Conservation (phyloP, 2,797 vertebrate genomes). For the Martes flavigula region DNA sequence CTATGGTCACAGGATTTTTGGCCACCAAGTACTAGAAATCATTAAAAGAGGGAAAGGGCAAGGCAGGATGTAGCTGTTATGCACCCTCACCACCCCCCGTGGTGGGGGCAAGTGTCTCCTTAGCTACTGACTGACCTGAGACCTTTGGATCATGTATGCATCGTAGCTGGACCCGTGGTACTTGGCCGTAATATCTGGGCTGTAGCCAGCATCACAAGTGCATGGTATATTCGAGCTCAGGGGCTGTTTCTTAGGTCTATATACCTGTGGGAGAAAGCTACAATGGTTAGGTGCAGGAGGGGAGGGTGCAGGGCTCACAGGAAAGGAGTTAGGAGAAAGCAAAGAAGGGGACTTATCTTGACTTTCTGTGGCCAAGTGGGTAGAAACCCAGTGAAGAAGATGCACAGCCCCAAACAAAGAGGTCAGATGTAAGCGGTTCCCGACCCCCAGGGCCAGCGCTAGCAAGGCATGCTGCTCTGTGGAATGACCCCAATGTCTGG, state of each 20-base stretch:
- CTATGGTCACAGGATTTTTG: background rate
- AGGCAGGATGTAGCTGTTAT: background rate
- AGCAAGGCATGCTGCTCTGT: slow-evolving; percentile 31
- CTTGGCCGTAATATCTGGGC: slow-evolving; percentile 79
- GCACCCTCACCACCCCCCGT: background rate
- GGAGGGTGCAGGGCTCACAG: slow-evolving; percentile 42
- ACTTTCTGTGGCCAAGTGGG: slow-evolving; percentile 54
- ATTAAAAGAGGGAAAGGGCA: slow-evolving; percentile 22
- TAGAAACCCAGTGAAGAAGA: slow-evolving; percentile 47
- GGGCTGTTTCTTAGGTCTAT: slow-evolving; percentile 82
- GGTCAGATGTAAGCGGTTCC: slow-evolving; percentile 11
- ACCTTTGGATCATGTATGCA: slow-evolving; percentile 72
- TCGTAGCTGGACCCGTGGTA: slow-evolving; percentile 79
- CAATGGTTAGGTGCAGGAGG: slow-evolving; percentile 75
- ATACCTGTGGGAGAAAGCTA: slow-evolving; percentile 82
- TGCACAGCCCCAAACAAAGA: slow-evolving; percentile 66
- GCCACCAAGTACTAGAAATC: background rate
- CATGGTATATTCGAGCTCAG: slow-evolving; percentile 75
- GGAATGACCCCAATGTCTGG: slow-evolving; percentile 59
- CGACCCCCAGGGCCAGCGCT: background rate
- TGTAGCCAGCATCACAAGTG: slow-evolving; percentile 81
- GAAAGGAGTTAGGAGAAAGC: slow-evolving; percentile 52
- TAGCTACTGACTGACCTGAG: slow-evolving; percentile 82
- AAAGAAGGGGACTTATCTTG: slow-evolving; percentile 59
- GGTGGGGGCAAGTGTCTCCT: slow-evolving; percentile 65